Evolutionary conservation across 2,888 invertebrate genomes (phyloP).

Genomic region (Hyppa rectilinea): DNA sequence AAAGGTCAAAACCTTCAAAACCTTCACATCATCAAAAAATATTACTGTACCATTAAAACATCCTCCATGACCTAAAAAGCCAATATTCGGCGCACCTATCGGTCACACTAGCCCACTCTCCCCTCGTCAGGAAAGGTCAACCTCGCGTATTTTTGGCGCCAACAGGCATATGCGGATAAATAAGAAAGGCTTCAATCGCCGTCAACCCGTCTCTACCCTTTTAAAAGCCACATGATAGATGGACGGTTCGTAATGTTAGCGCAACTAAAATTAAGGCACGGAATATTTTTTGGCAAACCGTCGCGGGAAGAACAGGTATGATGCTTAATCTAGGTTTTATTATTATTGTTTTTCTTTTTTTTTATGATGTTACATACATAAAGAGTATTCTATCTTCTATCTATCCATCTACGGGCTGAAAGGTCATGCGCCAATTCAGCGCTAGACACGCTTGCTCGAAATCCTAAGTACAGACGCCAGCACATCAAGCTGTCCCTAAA

Average conservation of each 20-base stretch:
- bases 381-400: no score
- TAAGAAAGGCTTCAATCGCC: constrained; percentile 86
- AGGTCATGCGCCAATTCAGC: neutral
- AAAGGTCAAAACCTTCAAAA: neutral
- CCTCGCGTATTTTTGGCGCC: constrained; percentile 79
- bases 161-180: constrained; percentile 83
- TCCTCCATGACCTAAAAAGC: constrained; percentile 63
- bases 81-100: constrained; percentile 77
- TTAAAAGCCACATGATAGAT: constrained; percentile 87
- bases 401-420: neutral
- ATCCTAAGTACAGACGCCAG: no score
- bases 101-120: constrained; percentile 79
- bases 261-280: constrained; percentile 73
- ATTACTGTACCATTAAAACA: constrained; percentile 39
- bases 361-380: no score
- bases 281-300: constrained; percentile 59
- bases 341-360: no score
- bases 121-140: constrained; percentile 81
- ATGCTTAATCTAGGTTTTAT: neutral
- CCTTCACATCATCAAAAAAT: constrained; percentile 17
- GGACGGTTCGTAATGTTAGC: constrained; percentile 77
- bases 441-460: neutral
- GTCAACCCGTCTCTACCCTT: constrained; percentile 86
- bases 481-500: no score
- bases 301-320: constrained; percentile 54